Evolutionary conservation across 2,888 invertebrate genomes (phyloP).

Genomic region (Drosophila monieri): DNA sequence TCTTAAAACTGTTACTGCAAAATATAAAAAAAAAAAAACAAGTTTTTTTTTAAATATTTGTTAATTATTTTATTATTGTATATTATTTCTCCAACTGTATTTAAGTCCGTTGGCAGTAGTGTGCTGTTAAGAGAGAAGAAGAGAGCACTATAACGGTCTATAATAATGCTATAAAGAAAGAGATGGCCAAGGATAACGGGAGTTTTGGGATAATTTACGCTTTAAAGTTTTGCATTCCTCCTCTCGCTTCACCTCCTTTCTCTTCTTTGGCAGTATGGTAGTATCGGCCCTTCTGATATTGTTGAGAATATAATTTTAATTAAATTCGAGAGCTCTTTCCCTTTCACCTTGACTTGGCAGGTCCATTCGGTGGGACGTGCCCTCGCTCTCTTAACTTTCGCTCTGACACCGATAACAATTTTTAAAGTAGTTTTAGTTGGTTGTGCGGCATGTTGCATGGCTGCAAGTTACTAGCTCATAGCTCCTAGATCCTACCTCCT

Average conservation of each 20-base stretch:
- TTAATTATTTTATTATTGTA: background rate
- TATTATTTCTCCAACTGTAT: conserved; percentile 18
- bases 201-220: conserved; percentile 62
- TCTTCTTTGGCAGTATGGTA: background rate
- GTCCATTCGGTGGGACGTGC: background rate
- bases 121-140: too few species aligned
- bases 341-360: conserved; percentile 32
- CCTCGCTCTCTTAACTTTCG: background rate
- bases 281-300: conserved; percentile 51
- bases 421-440: conserved; percentile 61
- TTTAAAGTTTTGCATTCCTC: conserved; percentile 64
- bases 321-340: conserved; percentile 59
- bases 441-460: conserved; percentile 14
- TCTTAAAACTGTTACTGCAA: too few species aligned
- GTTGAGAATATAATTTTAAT: conserved; percentile 75
- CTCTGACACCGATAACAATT: conserved; percentile 56
- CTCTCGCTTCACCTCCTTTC: background rate
- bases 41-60: too few species aligned
- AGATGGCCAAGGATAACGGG: background rate
- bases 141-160: too few species aligned
- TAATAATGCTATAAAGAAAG: too few species aligned
- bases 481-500: background rate
- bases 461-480: conserved; percentile 13
- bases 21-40: too few species aligned
- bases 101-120: too few species aligned